phyloP scores from a whole-genome alignment of 2,888 invertebrate species.

The Drosophila setosimentum region DNA sequence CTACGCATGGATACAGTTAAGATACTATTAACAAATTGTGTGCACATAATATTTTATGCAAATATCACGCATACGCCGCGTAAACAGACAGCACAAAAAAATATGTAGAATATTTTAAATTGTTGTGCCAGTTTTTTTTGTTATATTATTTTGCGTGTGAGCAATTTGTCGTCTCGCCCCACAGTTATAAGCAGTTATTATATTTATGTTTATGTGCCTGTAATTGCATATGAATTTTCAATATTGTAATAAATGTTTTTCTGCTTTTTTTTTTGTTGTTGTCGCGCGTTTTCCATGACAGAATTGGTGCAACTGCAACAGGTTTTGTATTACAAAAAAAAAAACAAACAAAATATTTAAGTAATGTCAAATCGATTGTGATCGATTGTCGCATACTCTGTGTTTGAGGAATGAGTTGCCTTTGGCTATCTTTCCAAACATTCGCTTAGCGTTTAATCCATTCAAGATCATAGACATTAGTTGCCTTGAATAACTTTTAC shows the following conservation, averaged over 20 bases:
- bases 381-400: conserved; percentile 18
- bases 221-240: conserved; percentile 72
- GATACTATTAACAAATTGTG: conserved; percentile 1
- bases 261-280: conserved; percentile 52
- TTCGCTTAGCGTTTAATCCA: background rate
- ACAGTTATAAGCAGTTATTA: conserved; percentile 54
- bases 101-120: conserved; percentile 10
- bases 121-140: conserved; percentile 41
- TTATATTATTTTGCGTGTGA: conserved; percentile 7
- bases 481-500: too few relatives aligned
- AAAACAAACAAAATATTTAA: conserved; percentile 16
- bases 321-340: conserved; percentile 56
- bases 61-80: conserved; percentile 66
- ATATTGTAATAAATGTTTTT: conserved; percentile 73
- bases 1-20: conserved; percentile 39
- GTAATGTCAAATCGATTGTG: background rate
- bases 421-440: background rate
- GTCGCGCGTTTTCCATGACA: conserved; percentile 65
- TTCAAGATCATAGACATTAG: background rate
- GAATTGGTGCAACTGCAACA: conserved; percentile 75
- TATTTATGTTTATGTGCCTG: conserved; percentile 58
- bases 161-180: conserved; percentile 45
- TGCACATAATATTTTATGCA: conserved; percentile 29
- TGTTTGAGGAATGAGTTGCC: background rate
- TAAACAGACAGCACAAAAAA: conserved; percentile 28